Evolutionary conservation across 2,888 invertebrate species (phyloP).

Genomic region (Spicauda simplicius): DNA sequence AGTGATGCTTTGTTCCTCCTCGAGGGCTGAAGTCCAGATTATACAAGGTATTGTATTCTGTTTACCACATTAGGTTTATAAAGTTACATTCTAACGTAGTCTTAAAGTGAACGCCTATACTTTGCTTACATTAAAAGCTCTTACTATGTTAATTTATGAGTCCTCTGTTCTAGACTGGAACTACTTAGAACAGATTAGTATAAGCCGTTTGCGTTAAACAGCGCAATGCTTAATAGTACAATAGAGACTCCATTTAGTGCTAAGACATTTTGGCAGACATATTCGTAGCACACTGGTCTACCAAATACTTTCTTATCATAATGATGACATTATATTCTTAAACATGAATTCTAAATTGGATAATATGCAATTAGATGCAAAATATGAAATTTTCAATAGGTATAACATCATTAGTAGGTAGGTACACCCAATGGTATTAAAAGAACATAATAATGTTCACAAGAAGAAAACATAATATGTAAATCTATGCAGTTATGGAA

Average conservation of each 20-base stretch:
- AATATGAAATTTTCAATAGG: too few species aligned
- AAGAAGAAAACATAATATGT: too few species aligned
- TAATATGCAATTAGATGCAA: too few species aligned
- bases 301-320: neutral
- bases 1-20: too few species aligned
- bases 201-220: constrained; percentile 8
- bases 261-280: neutral
- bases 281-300: neutral
- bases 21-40: too few species aligned
- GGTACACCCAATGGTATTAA: too few species aligned
- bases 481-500: too few species aligned
- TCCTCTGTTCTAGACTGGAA: constrained; percentile 8
- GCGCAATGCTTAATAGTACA: neutral
- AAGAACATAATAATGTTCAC: too few species aligned
- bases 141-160: constrained; percentile 11
- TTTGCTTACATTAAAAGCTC: constrained; percentile 3
- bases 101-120: neutral
- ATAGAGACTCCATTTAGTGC: neutral
- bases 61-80: neutral
- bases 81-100: neutral
- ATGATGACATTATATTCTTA: too few species aligned
- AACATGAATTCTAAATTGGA: too few species aligned
- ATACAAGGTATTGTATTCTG: too few species aligned
- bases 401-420: too few species aligned
- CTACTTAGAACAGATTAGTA: constrained; percentile 16